Evolutionary conservation across 2,113 vertebrate species (phyloP), one percentile per base, ranked within the genome.

Genomic region (Chunga burmeisteri): DNA sequence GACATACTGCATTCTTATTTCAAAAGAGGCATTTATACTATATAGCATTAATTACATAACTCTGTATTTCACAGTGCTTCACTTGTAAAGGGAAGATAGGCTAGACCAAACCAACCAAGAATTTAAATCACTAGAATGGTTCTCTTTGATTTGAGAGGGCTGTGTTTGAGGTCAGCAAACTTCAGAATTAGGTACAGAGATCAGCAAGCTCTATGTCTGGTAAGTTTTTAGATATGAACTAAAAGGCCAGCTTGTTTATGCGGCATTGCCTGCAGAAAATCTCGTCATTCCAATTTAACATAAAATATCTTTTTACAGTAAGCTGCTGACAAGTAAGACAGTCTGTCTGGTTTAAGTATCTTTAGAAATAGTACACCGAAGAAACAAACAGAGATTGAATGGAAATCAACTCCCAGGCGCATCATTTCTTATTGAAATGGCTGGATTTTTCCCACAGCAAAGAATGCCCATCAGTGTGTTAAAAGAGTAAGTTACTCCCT

Each of bases 31-130:
- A 20, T 63, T 50, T 49, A 12, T 67, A 18, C n/a, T 22, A 8
- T 10, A n/a, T 7, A 62, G 4, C 0, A 0, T 22, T 81, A 46
- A 36, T 62, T 38, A 10, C 1, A 1, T 46, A 61, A 74, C 21
- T 53, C 4, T 42, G 0, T 70, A 11, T 79, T 87, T 80, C 50
- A 34, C 14, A 58, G 9, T 17, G 4, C 11, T 44, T 66, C 8
- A 9, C 10, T 59, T 62, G 22, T 53, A 42, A 88, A 91, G 20
- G 7, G 16, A 86, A 70, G 11, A 71, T 17, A 66, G 10, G 6
- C 6, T 49, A 50, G 4, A n/a, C 5, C 5, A 1, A 55, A 42
- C 10, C 42, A 81, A 84, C 8, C 3, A 66, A 23, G 12, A 26
- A 23, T 36, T 84, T 81, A 81, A 71, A 75, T 63, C 47, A 52